These are phyloP conservation scores for Eueremaeus valkanovi DNA, from an alignment of 2,888 invertebrate species.

Conservation along the genomic window DNA sequence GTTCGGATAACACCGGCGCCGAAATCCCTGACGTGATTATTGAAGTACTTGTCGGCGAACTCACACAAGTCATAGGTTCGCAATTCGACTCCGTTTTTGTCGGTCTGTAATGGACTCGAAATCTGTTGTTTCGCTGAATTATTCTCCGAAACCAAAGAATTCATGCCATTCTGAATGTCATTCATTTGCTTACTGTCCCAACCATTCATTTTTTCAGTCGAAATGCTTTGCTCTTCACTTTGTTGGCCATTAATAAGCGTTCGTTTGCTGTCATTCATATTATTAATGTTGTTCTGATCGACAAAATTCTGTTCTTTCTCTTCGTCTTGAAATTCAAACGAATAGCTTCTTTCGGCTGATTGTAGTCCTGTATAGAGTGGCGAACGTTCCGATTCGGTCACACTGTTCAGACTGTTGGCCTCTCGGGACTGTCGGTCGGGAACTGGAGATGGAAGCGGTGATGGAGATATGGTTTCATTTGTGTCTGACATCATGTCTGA, in stretches of 20 bases:
- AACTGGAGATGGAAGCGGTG: slow-evolving; percentile 50
- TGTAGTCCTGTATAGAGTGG: slow-evolving; percentile 12
- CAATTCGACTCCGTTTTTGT: slow-evolving; percentile 25
- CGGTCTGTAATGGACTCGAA: background rate
- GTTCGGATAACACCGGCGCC: slow-evolving; percentile 50
- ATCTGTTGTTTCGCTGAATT: background rate
- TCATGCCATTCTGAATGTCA: slow-evolving; percentile 55
- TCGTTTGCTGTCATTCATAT: slow-evolving; percentile 12
- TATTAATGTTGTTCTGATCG: slow-evolving; percentile 42
- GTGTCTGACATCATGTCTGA: slow-evolving; percentile 26
- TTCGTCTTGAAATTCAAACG: slow-evolving; percentile 32
- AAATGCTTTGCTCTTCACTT: background rate
- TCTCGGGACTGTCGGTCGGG: background rate
- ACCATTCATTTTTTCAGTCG: slow-evolving; percentile 68
- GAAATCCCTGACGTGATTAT: slow-evolving; percentile 62
- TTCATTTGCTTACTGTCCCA: slow-evolving; percentile 80
- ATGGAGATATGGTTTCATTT: slow-evolving; percentile 39
- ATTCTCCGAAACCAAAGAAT: background rate
- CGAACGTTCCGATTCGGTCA: background rate
- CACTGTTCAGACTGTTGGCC: slow-evolving; percentile 24
- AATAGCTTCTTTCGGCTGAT: slow-evolving; percentile 20
- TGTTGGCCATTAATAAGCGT: background rate
- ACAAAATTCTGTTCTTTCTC: background rate
- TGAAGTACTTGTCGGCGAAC: slow-evolving; percentile 90
- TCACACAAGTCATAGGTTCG: slow-evolving; percentile 73